Evolutionary conservation across 2,888 invertebrate species (phyloP).

Genomic region (Lasioglossum oenotherae): DNA sequence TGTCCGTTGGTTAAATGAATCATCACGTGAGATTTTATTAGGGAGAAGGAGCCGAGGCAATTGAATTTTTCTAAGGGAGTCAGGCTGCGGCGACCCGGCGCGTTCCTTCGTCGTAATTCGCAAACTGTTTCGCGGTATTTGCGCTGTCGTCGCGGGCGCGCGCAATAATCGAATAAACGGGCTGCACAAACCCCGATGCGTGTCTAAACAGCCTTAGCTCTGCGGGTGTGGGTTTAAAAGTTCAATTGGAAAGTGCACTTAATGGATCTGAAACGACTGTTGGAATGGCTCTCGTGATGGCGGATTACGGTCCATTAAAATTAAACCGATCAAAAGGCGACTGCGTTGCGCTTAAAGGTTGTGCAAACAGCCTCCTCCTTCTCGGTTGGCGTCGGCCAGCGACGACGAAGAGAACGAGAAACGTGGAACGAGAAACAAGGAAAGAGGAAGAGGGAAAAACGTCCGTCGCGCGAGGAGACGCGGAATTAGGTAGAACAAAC

Average conservation of each 20-base stretch:
- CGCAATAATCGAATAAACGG: slow-evolving; percentile 56
- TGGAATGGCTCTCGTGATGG: slow-evolving; percentile 55
- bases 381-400: background rate
- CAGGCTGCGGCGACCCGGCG: background rate
- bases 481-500: slow-evolving; percentile 38
- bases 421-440: background rate
- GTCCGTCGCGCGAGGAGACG: background rate
- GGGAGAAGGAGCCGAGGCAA: background rate
- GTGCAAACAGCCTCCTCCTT: slow-evolving; percentile 33
- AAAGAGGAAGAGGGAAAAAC: slow-evolving; percentile 14
- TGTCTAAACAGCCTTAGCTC: slow-evolving; percentile 55
- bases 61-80: background rate
- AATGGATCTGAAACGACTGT: slow-evolving; percentile 57
- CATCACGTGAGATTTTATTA: slow-evolving; percentile 7
- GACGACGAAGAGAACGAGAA: no score
- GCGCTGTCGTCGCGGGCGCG: slow-evolving; percentile 14
- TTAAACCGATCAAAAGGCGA: slow-evolving; percentile 67
- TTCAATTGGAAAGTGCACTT: slow-evolving; percentile 69
- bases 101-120: slow-evolving; percentile 40
- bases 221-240: slow-evolving; percentile 55
- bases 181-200: slow-evolving; percentile 52
- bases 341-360: slow-evolving; percentile 54
- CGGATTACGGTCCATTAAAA: slow-evolving; percentile 65
- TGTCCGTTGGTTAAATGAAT: background rate
- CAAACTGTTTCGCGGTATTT: slow-evolving; percentile 47